Conservation (phyloP, 1,140 invertebrate genomes). For the Trinorchestia longiramus region DNA sequence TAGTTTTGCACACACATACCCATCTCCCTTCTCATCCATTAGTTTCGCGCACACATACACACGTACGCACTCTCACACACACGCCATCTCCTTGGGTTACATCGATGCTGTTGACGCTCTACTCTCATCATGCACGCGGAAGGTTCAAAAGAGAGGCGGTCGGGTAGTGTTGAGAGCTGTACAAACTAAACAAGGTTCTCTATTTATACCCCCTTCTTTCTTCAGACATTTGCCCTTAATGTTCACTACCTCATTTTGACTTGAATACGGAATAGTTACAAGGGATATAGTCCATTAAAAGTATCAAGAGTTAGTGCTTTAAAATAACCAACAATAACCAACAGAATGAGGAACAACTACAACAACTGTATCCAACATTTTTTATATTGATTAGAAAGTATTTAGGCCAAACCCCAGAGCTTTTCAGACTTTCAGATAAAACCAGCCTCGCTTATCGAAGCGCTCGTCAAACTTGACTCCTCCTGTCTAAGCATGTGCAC, state of each 20-base stretch:
- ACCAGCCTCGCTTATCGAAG: not conserved
- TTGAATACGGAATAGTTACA: not conserved
- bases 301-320: not conserved
- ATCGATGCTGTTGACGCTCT: not conserved
- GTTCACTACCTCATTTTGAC: not conserved
- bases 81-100: not conserved
- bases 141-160: not conserved
- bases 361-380: not conserved
- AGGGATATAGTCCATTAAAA: not conserved
- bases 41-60: no score
- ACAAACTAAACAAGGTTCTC: no score
- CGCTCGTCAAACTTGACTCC: not conserved
- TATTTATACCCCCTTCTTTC: no score
- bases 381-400: not conserved
- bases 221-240: no score
- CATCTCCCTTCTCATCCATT: not conserved
- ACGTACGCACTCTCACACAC: not conserved
- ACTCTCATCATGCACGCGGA: no score
- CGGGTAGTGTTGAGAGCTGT: no score
- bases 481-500: not conserved
- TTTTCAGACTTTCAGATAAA: not conserved
- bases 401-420: not conserved
- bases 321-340: not conserved
- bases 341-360: not conserved
- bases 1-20: no score